Base-by-base conservation (phyloP, 2,888 invertebrate genomes). In the Protonemura montana region DNA sequence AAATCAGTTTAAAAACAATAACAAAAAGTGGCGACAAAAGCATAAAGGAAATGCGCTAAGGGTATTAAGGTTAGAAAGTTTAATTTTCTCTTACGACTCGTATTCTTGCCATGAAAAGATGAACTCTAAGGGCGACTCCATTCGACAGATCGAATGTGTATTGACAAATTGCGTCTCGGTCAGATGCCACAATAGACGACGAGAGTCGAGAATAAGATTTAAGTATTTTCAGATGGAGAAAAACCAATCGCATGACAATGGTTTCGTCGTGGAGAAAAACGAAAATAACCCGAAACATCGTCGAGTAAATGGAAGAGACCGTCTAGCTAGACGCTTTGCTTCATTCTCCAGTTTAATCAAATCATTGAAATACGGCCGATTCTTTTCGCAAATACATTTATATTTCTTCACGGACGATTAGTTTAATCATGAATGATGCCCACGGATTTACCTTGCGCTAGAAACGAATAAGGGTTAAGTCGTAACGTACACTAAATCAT, bases 391-490 rank as follows among this genome's bases (percentile, higher is more conserved):
- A 26, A 78, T 78, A 83, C 41, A 83, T 83, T 83, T 83, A 35
- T 83, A 26, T 30, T 25, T 35, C 78, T 78, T 78, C 78, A 28
- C 84, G 76, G 84, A 16, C 84, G 84, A 84, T 84, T 84, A 28
- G 29, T 27, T 59, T 84, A 84, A 84, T 76, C 59, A 84, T 76
- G 84, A 84, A 84, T 84, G 59, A 84, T 84, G 76, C 84, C 10
- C 27, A 13, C 13, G 59, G 29, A 81, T 29, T 29, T 81, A 28
- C 28, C 81, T 81, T 84, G 25, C 16, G 59, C 1, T 59, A 84
- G n/a, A n/a, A 28, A 28, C 76, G 26, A 76, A 84, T 76, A 29
- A 84, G 84, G 84, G 84, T 84, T 84, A 84, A 84, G 27, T 84
- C 27, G 3, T 26, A 84, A 84, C 84, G 59, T n/a, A 76, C 13